Evolutionary conservation across 2,888 invertebrate species (phyloP).

Genomic region (Lottia scabra): DNA sequence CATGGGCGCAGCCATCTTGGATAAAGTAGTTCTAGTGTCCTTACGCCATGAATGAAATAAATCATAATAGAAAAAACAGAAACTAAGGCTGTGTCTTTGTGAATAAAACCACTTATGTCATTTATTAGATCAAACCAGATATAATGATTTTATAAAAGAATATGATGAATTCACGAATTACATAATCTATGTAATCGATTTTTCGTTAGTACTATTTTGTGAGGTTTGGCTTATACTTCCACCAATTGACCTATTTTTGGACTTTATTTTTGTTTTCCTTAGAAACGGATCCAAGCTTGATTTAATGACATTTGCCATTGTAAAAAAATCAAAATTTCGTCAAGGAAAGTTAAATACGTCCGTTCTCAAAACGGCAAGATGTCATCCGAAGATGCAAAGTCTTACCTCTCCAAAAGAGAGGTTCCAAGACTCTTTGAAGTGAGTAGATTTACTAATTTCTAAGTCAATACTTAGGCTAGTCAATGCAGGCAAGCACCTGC

Average conservation of each 20-base stretch:
- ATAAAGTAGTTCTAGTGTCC: slow-evolving; percentile 22
- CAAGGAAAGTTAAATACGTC: slow-evolving; percentile 47
- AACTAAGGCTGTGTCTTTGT: not conserved
- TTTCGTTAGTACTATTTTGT: not conserved
- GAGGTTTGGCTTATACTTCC: no score
- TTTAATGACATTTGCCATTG: slow-evolving; percentile 13
- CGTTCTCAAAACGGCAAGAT: slow-evolving; percentile 62
- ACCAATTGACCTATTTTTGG: not conserved
- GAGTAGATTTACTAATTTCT: slow-evolving; percentile 16
- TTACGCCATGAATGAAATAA: not conserved
- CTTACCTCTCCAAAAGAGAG: slow-evolving; percentile 69
- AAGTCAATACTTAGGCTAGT: no score
- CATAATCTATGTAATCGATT: no score
- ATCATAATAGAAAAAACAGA: not conserved
- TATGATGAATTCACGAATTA: no score
- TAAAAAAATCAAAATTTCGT: slow-evolving; percentile 49
- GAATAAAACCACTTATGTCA: no score
- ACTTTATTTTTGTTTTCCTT: slow-evolving; percentile 58
- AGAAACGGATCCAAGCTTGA: slow-evolving; percentile 31
- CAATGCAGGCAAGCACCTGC: no score
- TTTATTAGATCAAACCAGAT: no score
- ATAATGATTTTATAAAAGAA: no score
- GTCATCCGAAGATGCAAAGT: slow-evolving; percentile 69
- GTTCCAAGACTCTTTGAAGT: slow-evolving; percentile 72
- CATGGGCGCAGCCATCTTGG: slow-evolving; percentile 49